phyloP scores from a whole-genome alignment of 2,797 vertebrate species.

The Luscinia megarhynchos region DNA sequence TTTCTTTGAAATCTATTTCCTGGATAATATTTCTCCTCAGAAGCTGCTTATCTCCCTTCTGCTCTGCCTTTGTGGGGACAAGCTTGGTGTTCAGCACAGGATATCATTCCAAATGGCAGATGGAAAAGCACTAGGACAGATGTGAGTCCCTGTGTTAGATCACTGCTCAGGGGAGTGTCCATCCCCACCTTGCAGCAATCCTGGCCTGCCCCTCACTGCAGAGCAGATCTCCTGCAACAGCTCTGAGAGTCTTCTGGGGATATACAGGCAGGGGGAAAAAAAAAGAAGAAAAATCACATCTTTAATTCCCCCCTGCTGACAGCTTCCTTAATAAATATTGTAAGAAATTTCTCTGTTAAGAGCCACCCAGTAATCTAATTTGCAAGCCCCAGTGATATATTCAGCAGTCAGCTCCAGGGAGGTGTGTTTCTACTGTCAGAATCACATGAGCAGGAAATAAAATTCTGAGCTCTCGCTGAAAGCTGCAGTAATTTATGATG shows the following conservation, averaged over 20 bases:
- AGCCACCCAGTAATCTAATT: conserved; percentile 36
- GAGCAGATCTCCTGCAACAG: not conserved
- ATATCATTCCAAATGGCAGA: not conserved
- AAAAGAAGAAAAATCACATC: not conserved
- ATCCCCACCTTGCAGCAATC: not conserved
- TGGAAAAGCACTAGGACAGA: not conserved
- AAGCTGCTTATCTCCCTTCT: not conserved
- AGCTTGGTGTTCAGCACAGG: not conserved
- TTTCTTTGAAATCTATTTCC: conserved; percentile 32
- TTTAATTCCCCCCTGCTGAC: conserved; percentile 35
- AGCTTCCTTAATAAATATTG: conserved; percentile 52
- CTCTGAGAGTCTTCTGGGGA: not conserved
- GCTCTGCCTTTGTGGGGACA: not conserved
- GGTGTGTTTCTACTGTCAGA: conserved; percentile 49
- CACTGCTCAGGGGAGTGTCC: not conserved
- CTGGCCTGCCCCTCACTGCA: not conserved
- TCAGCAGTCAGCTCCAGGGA: conserved; percentile 42
- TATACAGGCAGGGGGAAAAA: not conserved
- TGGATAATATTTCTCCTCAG: conserved; percentile 5
- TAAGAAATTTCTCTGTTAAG: conserved; percentile 43
- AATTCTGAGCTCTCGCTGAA: conserved; percentile 2
- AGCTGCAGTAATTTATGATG: conserved; percentile 39
- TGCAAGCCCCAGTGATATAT: conserved; percentile 40
- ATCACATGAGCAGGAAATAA: conserved; percentile 41
- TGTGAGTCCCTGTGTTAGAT: not conserved